Evolutionary conservation across 2,888 invertebrate genomes (phyloP).

Genomic region (Stenolophus ochropezus): DNA sequence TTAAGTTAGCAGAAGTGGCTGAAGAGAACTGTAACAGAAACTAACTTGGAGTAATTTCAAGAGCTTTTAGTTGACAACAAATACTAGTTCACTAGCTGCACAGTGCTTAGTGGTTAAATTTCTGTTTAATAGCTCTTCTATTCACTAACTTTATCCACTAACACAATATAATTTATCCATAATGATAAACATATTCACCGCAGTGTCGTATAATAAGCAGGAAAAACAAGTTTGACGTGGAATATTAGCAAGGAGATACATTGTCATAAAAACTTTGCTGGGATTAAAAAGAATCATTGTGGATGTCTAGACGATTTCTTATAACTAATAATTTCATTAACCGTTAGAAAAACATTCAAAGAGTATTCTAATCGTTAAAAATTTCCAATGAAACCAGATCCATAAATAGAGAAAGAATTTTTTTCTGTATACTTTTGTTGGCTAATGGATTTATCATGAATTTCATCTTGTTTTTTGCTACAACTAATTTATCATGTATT

Average conservation of each 20-base stretch:
- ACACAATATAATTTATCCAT: not conserved
- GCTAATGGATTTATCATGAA: no score
- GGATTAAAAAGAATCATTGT: not conserved
- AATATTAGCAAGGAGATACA: not conserved
- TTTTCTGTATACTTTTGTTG: no score
- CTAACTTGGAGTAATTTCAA: conserved; percentile 33
- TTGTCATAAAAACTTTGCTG: not conserved
- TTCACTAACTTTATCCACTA: conserved; percentile 30
- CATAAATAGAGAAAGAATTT: no score
- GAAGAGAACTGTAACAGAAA: conserved; percentile 35
- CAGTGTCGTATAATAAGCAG: not conserved
- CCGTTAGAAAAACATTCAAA: no score
- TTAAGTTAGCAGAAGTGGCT: conserved; percentile 24
- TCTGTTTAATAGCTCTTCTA: conserved; percentile 20
- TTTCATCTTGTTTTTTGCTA: no score
- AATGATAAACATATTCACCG: conserved; percentile 5
- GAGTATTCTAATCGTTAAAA: no score
- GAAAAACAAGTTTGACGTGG: not conserved
- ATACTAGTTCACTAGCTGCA: conserved; percentile 35
- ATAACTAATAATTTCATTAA: not conserved
- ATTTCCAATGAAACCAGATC: no score
- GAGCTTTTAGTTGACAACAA: conserved; percentile 42
- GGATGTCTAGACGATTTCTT: not conserved
- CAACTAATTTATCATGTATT: no score
- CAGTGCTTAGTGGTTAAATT: conserved; percentile 24